Evolutionary conservation across 1,140 invertebrate species (phyloP).

Genomic region (Hypothenemus hampei): DNA sequence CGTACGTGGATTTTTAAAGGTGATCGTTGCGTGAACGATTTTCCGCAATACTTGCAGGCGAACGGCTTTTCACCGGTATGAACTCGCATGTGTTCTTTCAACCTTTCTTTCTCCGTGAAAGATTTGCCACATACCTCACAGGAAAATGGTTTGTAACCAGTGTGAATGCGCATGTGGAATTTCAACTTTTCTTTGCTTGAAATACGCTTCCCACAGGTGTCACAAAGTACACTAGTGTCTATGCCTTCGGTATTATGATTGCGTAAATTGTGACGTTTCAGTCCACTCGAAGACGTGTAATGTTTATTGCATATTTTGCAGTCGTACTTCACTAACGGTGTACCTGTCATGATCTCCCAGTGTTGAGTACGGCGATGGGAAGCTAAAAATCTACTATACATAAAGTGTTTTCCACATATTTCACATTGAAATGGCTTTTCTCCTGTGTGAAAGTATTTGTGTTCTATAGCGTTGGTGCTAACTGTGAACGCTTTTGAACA

Average conservation of each 20-base stretch:
- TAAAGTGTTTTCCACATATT: constrained; percentile 53
- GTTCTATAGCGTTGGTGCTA: constrained; percentile 46
- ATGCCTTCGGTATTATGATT: constrained; percentile 36
- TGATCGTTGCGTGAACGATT: constrained; percentile 57
- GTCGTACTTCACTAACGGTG: constrained; percentile 39
- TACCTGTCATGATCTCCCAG: constrained; percentile 42
- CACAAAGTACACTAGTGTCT: constrained; percentile 50
- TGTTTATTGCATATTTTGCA: constrained; percentile 41
- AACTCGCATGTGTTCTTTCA: constrained; percentile 53
- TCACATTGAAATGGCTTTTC: constrained; percentile 58
- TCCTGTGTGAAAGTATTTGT: constrained; percentile 51
- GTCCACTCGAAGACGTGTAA: constrained; percentile 36
- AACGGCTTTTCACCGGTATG: constrained; percentile 45
- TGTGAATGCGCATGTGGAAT: constrained; percentile 65
- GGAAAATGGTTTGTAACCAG: constrained; percentile 60
- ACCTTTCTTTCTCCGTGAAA: constrained; percentile 57
- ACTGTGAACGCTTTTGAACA: constrained; percentile 50
- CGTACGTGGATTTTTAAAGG: constrained; percentile 70
- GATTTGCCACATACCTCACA: constrained; percentile 55
- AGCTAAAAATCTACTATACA: constrained; percentile 41
- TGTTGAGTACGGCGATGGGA: constrained; percentile 42
- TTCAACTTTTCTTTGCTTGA: constrained; percentile 62
- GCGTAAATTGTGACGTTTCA: constrained; percentile 36
- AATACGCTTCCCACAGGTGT: constrained; percentile 76
- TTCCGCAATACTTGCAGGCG: constrained; percentile 47